These are phyloP conservation scores for Chalcis sispes DNA, from an alignment of 2,888 invertebrate species.

Conservation along the genomic window DNA sequence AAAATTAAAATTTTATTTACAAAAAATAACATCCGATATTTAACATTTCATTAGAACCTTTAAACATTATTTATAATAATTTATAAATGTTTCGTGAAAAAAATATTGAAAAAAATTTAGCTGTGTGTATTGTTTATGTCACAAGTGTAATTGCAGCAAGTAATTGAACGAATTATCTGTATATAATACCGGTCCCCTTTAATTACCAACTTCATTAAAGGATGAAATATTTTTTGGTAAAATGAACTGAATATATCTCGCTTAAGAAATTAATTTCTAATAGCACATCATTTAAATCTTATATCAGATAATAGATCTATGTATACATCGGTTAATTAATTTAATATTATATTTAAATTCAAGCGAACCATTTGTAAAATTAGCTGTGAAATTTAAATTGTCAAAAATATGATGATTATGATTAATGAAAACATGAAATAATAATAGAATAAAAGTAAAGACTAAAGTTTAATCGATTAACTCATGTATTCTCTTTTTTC, in stretches of 20 bases:
- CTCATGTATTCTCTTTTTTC: slow-evolving; percentile 59
- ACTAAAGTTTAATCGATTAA: slow-evolving; percentile 56
- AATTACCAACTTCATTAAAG: slow-evolving; percentile 48
- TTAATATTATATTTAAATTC: slow-evolving; percentile 22
- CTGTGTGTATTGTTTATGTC: slow-evolving; percentile 22
- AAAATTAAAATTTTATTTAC: slow-evolving; percentile 49
- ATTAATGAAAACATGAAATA: slow-evolving; percentile 38
- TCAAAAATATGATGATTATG: slow-evolving; percentile 33
- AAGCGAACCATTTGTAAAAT: slow-evolving; percentile 11
- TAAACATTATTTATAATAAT: slow-evolving; percentile 29
- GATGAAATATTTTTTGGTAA: slow-evolving; percentile 9
- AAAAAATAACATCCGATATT: slow-evolving; percentile 46
- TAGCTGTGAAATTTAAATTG: slow-evolving; percentile 19
- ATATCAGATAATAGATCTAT: slow-evolving; percentile 14
- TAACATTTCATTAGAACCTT: slow-evolving; percentile 49
- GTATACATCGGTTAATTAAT: slow-evolving; percentile 34
- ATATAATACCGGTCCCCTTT: slow-evolving; percentile 51
- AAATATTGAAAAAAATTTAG: slow-evolving; percentile 30
- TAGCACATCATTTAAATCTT: slow-evolving; percentile 36
- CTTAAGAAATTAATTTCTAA: slow-evolving; percentile 24
- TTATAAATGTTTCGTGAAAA: slow-evolving; percentile 21
- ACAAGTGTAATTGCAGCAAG: slow-evolving; percentile 26
- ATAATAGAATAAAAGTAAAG: slow-evolving; percentile 50
- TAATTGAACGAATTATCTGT: slow-evolving; percentile 36
- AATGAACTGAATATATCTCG: slow-evolving; percentile 17